A percentile compares a stretch with the other conserved stretches of the same genome.
Conservation (phyloP, 1,140 invertebrate genomes). For the Bombus vancouverensis region DNA sequence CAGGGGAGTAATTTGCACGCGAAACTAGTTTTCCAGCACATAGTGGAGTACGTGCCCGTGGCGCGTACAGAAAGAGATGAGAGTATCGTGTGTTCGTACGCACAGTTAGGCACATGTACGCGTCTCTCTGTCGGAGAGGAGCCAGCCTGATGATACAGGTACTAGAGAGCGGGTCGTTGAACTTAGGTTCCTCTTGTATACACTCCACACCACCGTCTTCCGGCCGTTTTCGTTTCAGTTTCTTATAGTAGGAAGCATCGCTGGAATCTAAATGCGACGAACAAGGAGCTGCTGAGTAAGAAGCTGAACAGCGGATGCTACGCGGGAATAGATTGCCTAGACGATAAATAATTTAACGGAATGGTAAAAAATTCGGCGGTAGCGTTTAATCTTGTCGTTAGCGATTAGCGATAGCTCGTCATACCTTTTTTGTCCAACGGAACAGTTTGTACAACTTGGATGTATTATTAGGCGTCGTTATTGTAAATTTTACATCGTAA, state of each 20-base stretch:
- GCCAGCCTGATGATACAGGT: conserved; percentile 63
- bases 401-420: background rate
- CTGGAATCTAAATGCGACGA: conserved; percentile 44
- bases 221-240: conserved; percentile 63
- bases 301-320: background rate
- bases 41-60: conserved; percentile 10
- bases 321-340: conserved; percentile 1
- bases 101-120: conserved; percentile 51
- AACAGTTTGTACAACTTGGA: background rate
- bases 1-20: conserved; percentile 58
- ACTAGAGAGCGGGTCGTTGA: conserved; percentile 65
- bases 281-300: background rate
- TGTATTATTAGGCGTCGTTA: too few species aligned
- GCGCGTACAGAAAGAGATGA: background rate
- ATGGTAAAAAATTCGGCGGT: background rate
- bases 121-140: conserved; percentile 49
- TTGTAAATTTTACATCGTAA: too few species aligned
- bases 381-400: background rate
- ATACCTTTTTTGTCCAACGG: background rate
- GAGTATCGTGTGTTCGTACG: conserved; percentile 43
- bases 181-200: conserved; percentile 58
- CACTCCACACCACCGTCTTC: conserved; percentile 53
- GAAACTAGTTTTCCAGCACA: conserved; percentile 61
- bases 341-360: conserved; percentile 10
- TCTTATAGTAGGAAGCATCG: conserved; percentile 50